phyloP scores from a whole-genome alignment of 35 echinoderm and acorn worm species.

The Hemicentrotus pulcherrimus region DNA sequence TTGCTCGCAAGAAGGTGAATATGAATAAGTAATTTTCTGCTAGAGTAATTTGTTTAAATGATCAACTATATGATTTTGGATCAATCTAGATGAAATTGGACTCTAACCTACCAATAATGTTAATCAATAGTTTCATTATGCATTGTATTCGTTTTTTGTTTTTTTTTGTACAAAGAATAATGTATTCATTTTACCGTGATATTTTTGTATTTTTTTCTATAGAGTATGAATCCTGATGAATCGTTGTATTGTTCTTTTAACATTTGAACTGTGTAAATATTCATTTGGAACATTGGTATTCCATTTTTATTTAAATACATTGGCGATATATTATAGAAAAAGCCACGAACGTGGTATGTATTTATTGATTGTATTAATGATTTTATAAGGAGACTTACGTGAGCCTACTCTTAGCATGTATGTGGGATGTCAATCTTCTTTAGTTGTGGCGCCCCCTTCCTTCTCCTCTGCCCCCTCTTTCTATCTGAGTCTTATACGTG shows the following conservation, averaged over 20 bases:
- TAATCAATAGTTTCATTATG: neutral
- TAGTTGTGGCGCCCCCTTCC: neutral
- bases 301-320: neutral
- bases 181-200: neutral
- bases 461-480: neutral
- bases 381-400: neutral
- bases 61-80: neutral
- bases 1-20: neutral
- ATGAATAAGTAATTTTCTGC: neutral
- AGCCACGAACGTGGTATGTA: neutral
- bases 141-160: neutral
- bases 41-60: neutral
- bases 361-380: neutral
- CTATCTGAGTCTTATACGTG: too few species aligned
- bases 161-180: neutral
- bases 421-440: neutral
- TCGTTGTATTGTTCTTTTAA: neutral
- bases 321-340: neutral
- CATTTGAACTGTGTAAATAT: neutral
- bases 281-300: neutral
- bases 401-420: neutral
- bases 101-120: neutral
- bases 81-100: neutral
- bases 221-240: neutral
- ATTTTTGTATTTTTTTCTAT: constrained; percentile 12